Percentiles rank a stretch among this genome's conserved stretches.
phyloP scores from a whole-genome alignment of 2,797 vertebrate genomes.

The Eremophila alpestris region DNA sequence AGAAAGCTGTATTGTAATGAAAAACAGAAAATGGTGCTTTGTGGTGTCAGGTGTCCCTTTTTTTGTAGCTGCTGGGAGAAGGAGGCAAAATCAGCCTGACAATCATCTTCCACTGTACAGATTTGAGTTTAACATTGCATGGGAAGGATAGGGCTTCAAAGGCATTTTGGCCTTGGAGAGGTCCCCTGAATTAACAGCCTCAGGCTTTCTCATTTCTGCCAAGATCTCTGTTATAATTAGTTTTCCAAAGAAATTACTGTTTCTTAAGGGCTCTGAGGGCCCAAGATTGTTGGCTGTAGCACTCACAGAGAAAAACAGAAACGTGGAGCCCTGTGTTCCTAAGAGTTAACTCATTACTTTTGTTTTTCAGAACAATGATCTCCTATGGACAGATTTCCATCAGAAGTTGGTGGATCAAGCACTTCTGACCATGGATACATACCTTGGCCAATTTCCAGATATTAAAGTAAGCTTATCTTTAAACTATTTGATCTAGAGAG shows the following conservation, averaged over 20 bases:
- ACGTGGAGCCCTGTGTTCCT: background rate
- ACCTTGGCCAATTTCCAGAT: constrained; percentile 97
- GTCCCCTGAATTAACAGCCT: background rate
- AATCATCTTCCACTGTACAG: background rate
- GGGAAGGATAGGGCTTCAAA: background rate
- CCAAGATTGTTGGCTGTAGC: background rate
- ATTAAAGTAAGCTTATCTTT: constrained; percentile 85
- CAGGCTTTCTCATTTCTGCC: background rate
- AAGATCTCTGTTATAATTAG: background rate
- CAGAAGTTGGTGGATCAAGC: constrained; percentile 98
- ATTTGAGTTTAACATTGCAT: background rate
- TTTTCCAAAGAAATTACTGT: background rate
- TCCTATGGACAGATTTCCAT: constrained; percentile 96
- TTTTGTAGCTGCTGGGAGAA: background rate
- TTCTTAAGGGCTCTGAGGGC: background rate
- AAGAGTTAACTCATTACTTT: background rate
- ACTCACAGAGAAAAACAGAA: background rate
- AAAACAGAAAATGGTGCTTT: background rate
- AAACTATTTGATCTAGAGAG: background rate
- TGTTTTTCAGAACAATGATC: constrained; percentile 89
- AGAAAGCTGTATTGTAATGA: background rate
- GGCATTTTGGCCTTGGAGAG: background rate
- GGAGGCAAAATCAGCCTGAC: background rate
- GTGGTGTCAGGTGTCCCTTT: background rate
- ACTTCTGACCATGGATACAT: constrained; percentile 97